These are phyloP conservation scores for Sarotherodon lohbergeri DNA, from an alignment of 2,113 vertebrate species.

Conservation along the genomic window DNA sequence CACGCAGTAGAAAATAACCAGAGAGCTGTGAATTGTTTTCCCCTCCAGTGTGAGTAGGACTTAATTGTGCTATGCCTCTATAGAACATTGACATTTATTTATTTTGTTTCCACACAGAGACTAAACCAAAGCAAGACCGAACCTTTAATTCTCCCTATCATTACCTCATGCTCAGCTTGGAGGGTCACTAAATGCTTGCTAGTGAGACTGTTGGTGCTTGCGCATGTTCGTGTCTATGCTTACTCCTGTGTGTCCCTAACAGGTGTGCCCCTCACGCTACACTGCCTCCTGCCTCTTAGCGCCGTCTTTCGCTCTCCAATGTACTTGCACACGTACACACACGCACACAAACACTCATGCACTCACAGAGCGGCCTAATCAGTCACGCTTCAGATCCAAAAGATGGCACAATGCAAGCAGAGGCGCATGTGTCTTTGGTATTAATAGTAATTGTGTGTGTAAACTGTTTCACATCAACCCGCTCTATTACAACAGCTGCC, in stretches of 20 bases:
- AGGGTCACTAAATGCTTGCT: not conserved
- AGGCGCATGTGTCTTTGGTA: conserved; percentile 69
- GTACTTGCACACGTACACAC: not conserved
- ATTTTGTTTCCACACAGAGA: not conserved
- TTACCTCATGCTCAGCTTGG: not conserved
- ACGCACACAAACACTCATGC: not conserved
- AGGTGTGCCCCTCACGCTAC: conserved; percentile 75
- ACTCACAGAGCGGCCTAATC: conserved; percentile 57
- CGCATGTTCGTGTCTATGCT: not conserved
- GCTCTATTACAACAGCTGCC: conserved; percentile 71
- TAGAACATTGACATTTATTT: not conserved
- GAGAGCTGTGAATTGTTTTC: not conserved
- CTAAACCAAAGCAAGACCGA: not conserved
- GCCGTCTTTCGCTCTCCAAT: not conserved
- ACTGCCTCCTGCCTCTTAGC: conserved; percentile 44
- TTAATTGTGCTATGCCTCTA: not conserved
- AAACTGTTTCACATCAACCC: conserved; percentile 72
- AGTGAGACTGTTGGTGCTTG: not conserved
- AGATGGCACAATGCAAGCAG: conserved; percentile 46
- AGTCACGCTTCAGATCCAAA: conserved; percentile 69
- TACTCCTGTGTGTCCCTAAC: conserved; percentile 46
- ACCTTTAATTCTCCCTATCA: not conserved
- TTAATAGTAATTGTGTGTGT: conserved; percentile 80
- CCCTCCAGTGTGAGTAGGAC: not conserved
- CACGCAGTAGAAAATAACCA: not conserved